phyloP scores from a whole-genome alignment of 2,113 vertebrate genomes.

The Osmerus mordax region DNA sequence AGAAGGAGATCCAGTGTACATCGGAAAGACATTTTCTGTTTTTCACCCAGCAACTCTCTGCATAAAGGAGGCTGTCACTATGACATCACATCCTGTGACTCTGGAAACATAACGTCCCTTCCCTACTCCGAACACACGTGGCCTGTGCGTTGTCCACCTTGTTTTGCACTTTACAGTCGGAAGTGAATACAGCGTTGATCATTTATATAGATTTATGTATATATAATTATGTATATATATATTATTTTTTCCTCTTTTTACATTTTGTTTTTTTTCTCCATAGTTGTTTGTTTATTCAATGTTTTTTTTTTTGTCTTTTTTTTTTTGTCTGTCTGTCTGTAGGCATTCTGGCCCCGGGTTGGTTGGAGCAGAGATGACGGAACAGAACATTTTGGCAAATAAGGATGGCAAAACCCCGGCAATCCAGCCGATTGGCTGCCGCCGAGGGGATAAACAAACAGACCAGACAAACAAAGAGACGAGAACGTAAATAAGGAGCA shows the following conservation, averaged over 20 bases:
- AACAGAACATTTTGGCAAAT: slow-evolving; percentile 78
- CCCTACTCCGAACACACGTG: slow-evolving; percentile 44
- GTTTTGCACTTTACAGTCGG: slow-evolving; percentile 78
- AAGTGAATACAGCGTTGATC: slow-evolving; percentile 81
- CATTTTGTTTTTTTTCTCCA: slow-evolving; percentile 50
- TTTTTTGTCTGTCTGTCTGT: slow-evolving; percentile 41
- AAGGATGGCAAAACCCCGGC: slow-evolving; percentile 66
- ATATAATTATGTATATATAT: slow-evolving; percentile 65
- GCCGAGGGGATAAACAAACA: slow-evolving; percentile 45
- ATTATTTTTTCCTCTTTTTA: slow-evolving; percentile 54
- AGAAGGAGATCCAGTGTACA: slow-evolving; percentile 50
- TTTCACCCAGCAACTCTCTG: slow-evolving; percentile 46
- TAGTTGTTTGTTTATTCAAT: slow-evolving; percentile 30
- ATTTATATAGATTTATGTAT: slow-evolving; percentile 68
- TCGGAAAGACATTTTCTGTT: slow-evolving; percentile 35
- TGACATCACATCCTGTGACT: slow-evolving; percentile 45
- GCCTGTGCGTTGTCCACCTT: slow-evolving; percentile 70
- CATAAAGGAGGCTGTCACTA: slow-evolving; percentile 53
- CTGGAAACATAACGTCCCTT: slow-evolving; percentile 31
- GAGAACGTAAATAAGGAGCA: slow-evolving; percentile 53
- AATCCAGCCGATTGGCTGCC: slow-evolving; percentile 38
- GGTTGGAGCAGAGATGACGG: slow-evolving; percentile 73
- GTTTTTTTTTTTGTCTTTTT: slow-evolving; percentile 21
- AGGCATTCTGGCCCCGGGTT: slow-evolving; percentile 63
- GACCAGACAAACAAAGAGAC: slow-evolving; percentile 39